Evolutionary conservation across 2,797 vertebrate genomes (phyloP).

Genomic region (Hemibagrus guttatus): DNA sequence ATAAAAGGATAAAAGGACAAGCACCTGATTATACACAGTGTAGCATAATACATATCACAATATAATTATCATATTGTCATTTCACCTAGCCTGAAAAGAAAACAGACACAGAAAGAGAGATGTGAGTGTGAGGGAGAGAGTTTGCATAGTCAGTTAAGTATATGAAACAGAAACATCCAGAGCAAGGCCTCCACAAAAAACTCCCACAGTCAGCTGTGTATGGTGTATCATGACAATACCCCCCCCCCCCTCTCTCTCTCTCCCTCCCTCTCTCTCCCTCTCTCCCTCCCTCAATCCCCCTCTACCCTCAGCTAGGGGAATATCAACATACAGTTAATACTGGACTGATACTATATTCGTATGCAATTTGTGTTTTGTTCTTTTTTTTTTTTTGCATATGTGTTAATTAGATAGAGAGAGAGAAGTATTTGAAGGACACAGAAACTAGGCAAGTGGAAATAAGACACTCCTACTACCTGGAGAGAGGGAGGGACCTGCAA

Average conservation of each 20-base stretch:
- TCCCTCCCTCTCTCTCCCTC: not conserved
- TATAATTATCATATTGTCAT: not conserved
- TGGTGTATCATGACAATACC: not conserved
- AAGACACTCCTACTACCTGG: slow-evolving; percentile 69
- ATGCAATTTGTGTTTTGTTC: not conserved
- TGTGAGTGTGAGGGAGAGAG: not conserved
- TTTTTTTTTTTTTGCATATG: not conserved
- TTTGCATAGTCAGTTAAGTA: not conserved
- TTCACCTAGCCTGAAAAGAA: not conserved
- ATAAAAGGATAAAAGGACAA: not conserved
- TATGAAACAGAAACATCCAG: slow-evolving; percentile 6
- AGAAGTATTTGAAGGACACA: slow-evolving; percentile 39
- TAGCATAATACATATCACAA: not conserved
- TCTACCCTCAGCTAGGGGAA: not conserved
- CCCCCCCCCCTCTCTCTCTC: not conserved
- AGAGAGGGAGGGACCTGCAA: slow-evolving; percentile 67
- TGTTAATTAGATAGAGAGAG: not conserved
- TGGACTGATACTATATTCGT: not conserved
- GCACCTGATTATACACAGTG: not conserved
- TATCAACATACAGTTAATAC: not conserved
- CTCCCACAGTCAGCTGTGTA: slow-evolving; percentile 1
- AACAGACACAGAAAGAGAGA: not conserved
- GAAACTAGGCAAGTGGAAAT: slow-evolving; percentile 51
- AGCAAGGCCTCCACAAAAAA: slow-evolving; percentile 2
- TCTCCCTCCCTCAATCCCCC: too few relatives aligned